Base-by-base conservation (phyloP, 2,888 invertebrate genomes). In the Willowsia nigromaculata region DNA sequence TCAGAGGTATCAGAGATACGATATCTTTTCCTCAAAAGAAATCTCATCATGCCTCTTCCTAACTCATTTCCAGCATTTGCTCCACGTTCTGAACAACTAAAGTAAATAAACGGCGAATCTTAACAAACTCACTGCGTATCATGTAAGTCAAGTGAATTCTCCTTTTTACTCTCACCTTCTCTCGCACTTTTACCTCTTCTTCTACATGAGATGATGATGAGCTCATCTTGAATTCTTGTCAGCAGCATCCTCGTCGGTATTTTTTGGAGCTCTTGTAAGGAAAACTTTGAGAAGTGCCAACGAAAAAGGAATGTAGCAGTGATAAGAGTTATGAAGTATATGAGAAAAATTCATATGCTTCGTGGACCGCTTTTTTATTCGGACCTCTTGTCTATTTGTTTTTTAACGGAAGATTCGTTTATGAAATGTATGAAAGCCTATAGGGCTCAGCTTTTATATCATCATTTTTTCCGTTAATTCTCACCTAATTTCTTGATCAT, bases 41-140 rank as follows among this genome's bases (percentile, higher is more conserved):
- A 80, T 80, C 78, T 27, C 74, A 25, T 37, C 37, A n/a, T 33
- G 9, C 37, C 13, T 22, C 25, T 43, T 43, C 25, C 15, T 81
- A 59, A 81, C 62, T 81, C 59, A 81, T 43, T 59, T 68, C 40
- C 50, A 59, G 65, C n/a, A n/a, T 22, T 50, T 50, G 7, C 4
- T 30, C 33, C n/a, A 18, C 33, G 37, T 37, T 37, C 18, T 18
- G 22, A 65, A 37, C n/a, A 18, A 37, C 33, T 50, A 65, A 68
- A 65, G 65, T 65, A 82, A 82, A 65, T 65, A 68, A 82, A 82
- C 47, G 37, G 65, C 27, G 18, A 81, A 40, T 62, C 81, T 81
- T 56, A 62, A 40, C 25, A 81, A 81, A 56, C 80, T 56, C 59
- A 80, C 62, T 53, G 22, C 25, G 4, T 59, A 27, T 59, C 15